Base-by-base conservation (phyloP, 2,113 vertebrate species). In the Symphodus melops region DNA sequence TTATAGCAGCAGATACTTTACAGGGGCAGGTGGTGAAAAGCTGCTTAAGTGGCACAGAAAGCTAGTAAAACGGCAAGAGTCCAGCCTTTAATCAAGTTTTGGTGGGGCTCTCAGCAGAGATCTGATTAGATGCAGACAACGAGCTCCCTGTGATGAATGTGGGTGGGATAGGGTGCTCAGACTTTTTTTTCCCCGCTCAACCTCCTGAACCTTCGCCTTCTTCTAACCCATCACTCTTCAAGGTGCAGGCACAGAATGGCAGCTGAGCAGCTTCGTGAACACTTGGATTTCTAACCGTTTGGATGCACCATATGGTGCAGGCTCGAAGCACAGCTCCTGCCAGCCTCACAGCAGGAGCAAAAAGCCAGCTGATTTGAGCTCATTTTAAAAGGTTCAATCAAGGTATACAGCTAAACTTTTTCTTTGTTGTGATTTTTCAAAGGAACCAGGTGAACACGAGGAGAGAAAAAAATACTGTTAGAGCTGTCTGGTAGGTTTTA, bases 51-150 rank as follows among this genome's bases (percentile, higher is more conserved):
- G 91, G 83, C 71, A 88, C 74, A 76, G 80, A 89, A 81, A 90
- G 85, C 86, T 88, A 77, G 89, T 92, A 90, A 92, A 88, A 90
- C 76, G 76, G 77, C 79, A 85, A 56, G 79, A 84, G 84, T 88
- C 90, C 87, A 56, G 83, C 87, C 89, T 91, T 87, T 94, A 93
- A 94, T 94, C 88, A 88, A 83, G 87, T 94, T 94, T 92, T 57
- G 81, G 86, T 76, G 77, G 79, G 69, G 85, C 87, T 89, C 79
- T 86, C 77, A 73, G 88, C 76, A 74, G 68, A 85, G 90, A 91
- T 92, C 82, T 91, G 91, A 94, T 94, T 92, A 93, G 85, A 90
- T 74, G 77, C 80, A 83, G 90, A 90, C 83, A 83, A 70, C 39
- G n/a, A 77, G 73, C 84, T 70, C 53, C 46, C 74, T 62, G 17